Conservation (phyloP, 2,797 vertebrate species). For the Enteromius radiatus region DNA sequence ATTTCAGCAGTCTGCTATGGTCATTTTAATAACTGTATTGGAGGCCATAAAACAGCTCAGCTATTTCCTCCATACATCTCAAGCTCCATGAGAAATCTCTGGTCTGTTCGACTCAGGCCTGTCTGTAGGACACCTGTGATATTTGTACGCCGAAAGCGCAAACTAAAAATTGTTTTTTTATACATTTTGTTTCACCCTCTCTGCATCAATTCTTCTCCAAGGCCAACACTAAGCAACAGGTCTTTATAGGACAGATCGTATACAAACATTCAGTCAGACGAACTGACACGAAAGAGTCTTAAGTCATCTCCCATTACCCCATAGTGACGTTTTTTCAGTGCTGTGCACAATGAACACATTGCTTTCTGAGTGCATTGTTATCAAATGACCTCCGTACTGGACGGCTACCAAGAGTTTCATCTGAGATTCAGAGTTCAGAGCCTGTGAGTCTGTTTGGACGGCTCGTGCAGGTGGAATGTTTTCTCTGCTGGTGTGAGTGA, state of each 20-base stretch:
- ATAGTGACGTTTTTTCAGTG: conserved; percentile 49
- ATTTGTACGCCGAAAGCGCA: conserved; percentile 5
- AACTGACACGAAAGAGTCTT: conserved; percentile 63
- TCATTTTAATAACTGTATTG: conserved; percentile 46
- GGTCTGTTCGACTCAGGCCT: neutral
- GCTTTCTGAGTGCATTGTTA: conserved; percentile 51
- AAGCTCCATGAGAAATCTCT: neutral
- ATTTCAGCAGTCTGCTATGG: conserved; percentile 48
- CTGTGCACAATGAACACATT: neutral
- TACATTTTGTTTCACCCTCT: neutral
- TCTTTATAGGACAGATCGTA: neutral
- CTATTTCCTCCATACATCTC: conserved; percentile 30
- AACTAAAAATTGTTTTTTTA: neutral
- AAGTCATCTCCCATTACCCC: conserved; percentile 45
- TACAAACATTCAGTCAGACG: neutral
- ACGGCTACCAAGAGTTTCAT: conserved; percentile 3
- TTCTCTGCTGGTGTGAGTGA: conserved; percentile 66
- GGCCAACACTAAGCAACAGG: neutral
- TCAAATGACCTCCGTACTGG: conserved; percentile 18
- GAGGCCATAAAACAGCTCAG: conserved; percentile 37
- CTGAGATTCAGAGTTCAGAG: conserved; percentile 41
- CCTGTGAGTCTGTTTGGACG: conserved; percentile 52
- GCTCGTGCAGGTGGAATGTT: conserved; percentile 59
- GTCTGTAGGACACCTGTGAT: conserved; percentile 49
- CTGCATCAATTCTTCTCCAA: neutral